These are phyloP conservation scores for Falco concolor DNA, from an alignment of 2,797 vertebrate species.

Conservation along the genomic window DNA sequence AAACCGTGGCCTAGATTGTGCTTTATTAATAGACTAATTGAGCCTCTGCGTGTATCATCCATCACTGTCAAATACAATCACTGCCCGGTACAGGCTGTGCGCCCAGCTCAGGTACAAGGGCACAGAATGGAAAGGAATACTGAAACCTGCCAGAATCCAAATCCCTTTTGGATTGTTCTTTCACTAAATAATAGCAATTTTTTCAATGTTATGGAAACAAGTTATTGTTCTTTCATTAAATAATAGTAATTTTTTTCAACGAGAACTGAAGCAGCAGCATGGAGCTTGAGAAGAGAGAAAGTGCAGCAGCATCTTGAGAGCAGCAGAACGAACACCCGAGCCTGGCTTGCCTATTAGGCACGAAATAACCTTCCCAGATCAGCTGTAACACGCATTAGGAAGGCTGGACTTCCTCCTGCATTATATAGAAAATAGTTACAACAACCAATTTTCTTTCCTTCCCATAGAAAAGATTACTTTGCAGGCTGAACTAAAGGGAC, in stretches of 20 bases:
- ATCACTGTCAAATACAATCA: not conserved
- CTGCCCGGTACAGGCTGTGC: not conserved
- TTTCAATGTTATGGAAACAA: not conserved
- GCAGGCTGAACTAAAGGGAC: not conserved
- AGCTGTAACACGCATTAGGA: fast-evolving
- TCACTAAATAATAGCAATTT: not conserved
- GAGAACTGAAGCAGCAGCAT: not conserved
- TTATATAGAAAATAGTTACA: fast-evolving
- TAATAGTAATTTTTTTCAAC: fast-evolving
- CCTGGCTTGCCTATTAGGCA: not conserved
- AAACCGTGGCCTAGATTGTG: not conserved
- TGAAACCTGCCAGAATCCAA: not conserved
- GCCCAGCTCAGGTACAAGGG: not conserved
- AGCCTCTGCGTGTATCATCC: not conserved
- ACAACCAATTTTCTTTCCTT: not conserved
- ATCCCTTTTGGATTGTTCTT: not conserved
- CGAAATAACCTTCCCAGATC: fast-evolving
- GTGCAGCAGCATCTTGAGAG: not conserved
- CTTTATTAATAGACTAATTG: not conserved
- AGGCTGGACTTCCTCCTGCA: not conserved
- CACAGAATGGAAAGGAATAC: not conserved
- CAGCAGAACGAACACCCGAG: not conserved
- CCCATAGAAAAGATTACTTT: not conserved
- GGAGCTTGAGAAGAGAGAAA: not conserved
- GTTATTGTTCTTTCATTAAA: not conserved